Base-by-base conservation (phyloP, 2,888 invertebrate species). In the Tridacna gigas region DNA sequence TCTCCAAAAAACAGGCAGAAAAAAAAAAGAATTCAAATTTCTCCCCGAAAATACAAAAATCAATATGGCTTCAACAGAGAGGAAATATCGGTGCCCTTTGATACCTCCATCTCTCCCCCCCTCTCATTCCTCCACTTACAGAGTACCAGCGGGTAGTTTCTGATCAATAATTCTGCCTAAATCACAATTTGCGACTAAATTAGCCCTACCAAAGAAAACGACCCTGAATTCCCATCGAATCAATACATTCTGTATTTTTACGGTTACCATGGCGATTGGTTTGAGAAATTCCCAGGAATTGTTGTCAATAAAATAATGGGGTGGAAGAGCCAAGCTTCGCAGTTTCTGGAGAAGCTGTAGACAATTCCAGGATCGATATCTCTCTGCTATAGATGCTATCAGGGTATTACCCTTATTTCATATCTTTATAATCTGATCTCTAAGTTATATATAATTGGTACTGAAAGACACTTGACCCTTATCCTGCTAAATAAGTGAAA, bases 171-270 rank as follows among this genome's bases (percentile, higher is more conserved):
- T 73, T 73, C 79, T 66, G 78, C 82, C 71, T 71, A 78, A 85
- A 86, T 86, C 86, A 77, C 82, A 78, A 75, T 77, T 71, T 74
- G 71, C 71, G 74, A 74, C 86, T 66, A 82, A 86, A 80, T 86
- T 86, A 80, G 80, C 76, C 60, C 61, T 78, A 77, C 37, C 47
- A 75, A 76, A 75, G 60, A 73, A 71, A 81, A 73, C 66, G 78
- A 82, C 80, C 82, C 82, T 82, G 71, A 80, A 86, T 80, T 80
- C 79, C 66, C 73, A 65, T 22, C 63, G 22, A 63, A 80, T 82
- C 82, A 82, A 82, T 82, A 86, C 76, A 60, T 73, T 77, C 77
- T 73, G 65, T 77, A 74, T 74, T 78, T 84, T 80, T 77, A 66
- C 79, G 61, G 77, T 85, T 77, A 22, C 84, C 84, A 76, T 74